phyloP scores from a whole-genome alignment of 2,888 invertebrate genomes.

The Crioceris asparagi region DNA sequence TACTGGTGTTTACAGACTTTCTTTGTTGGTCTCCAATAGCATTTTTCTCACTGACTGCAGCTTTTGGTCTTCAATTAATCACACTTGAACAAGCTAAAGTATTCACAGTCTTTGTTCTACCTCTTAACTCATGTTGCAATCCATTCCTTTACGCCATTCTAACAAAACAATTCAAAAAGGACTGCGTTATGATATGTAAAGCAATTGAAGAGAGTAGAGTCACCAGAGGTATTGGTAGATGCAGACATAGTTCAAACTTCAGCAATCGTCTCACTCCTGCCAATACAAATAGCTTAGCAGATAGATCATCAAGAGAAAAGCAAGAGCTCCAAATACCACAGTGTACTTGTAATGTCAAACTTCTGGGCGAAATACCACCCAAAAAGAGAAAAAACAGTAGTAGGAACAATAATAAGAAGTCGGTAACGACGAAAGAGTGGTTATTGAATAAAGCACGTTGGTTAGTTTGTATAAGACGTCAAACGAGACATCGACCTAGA shows the following conservation, averaged over 20 bases:
- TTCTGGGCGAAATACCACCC: conserved; percentile 42
- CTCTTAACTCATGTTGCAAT: conserved; percentile 94
- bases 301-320: conserved; percentile 66
- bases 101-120: conserved; percentile 82
- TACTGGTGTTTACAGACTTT: conserved; percentile 94
- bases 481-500: conserved; percentile 38
- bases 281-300: conserved; percentile 74
- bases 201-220: conserved; percentile 91
- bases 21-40: conserved; percentile 98
- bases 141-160: conserved; percentile 96
- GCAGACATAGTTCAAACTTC: conserved; percentile 77
- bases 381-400: conserved; percentile 11
- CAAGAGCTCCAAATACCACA: conserved; percentile 46
- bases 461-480: conserved; percentile 38
- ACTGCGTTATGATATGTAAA: conserved; percentile 91
- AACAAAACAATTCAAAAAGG: conserved; percentile 96
- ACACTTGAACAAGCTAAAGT: conserved; percentile 92
- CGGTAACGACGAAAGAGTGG: conserved; percentile 36
- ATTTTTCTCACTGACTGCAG: conserved; percentile 87
- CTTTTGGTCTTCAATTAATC: conserved; percentile 82
- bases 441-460: conserved; percentile 39
- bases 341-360: conserved; percentile 49
- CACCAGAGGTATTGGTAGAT: conserved; percentile 75
- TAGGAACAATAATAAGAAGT: conserved; percentile 28
- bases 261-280: conserved; percentile 80